phyloP scores from a whole-genome alignment of 2,113 vertebrate species.

The Clupea harengus region DNA sequence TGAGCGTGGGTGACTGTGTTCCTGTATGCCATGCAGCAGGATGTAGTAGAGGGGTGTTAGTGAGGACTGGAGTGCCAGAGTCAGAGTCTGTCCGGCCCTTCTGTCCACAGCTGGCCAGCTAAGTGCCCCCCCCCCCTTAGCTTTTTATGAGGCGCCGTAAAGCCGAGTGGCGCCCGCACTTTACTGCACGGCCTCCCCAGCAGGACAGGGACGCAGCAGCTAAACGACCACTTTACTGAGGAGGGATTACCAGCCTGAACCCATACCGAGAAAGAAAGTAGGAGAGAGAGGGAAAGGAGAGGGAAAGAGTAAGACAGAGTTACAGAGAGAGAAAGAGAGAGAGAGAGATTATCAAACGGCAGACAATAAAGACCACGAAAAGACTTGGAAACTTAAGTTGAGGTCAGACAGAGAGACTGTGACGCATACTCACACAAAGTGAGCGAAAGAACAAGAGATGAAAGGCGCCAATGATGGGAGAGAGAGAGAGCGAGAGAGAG shows the following conservation, averaged over 20 bases:
- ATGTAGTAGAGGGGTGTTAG: background rate
- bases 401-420: slow-evolving; percentile 16
- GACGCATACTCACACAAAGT: background rate
- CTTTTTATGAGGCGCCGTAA: slow-evolving; percentile 28
- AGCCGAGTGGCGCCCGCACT: background rate
- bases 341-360: slow-evolving; percentile 20
- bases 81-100: slow-evolving; percentile 22
- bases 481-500: background rate
- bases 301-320: slow-evolving; percentile 42
- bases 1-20: slow-evolving; percentile 14
- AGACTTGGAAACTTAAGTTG: slow-evolving; percentile 11
- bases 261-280: slow-evolving; percentile 43
- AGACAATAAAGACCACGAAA: slow-evolving; percentile 11
- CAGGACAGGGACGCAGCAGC: slow-evolving; percentile 21
- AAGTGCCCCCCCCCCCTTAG: background rate
- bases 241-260: slow-evolving; percentile 31
- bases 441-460: background rate
- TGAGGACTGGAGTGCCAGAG: background rate
- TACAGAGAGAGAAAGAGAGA: slow-evolving; percentile 31
- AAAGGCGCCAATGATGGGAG: background rate
- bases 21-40: slow-evolving; percentile 7
- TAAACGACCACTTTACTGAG: slow-evolving; percentile 38
- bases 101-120: slow-evolving; percentile 21
- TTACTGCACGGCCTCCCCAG: slow-evolving; percentile 19
- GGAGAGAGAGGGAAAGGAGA: slow-evolving; percentile 51